Percentiles rank a stretch among this genome's conserved stretches.
These are phyloP conservation scores for Cyrtonyx montezumae DNA, from an alignment of 2,113 vertebrate species.

Conservation along the genomic window DNA sequence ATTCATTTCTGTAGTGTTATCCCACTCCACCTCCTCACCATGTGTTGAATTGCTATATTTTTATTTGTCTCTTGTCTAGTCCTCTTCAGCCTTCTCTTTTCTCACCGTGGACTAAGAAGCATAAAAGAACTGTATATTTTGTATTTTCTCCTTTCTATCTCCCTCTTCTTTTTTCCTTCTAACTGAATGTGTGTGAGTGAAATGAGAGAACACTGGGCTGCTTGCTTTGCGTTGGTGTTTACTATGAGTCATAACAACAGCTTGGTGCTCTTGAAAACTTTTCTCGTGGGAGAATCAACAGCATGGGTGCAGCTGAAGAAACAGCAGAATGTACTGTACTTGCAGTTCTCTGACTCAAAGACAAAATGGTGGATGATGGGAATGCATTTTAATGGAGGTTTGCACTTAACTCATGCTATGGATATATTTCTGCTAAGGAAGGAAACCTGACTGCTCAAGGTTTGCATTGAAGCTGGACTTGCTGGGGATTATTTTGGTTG, in stretches of 20 bases:
- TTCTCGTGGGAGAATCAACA: slow-evolving; percentile 67
- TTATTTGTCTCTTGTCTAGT: slow-evolving; percentile 77
- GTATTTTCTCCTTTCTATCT: slow-evolving; percentile 13
- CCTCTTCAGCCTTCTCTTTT: slow-evolving; percentile 72
- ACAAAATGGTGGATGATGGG: slow-evolving; percentile 30
- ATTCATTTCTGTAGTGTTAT: slow-evolving; percentile 78
- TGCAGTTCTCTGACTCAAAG: slow-evolving; percentile 63
- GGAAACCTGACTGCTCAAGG: slow-evolving; percentile 1
- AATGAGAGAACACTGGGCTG: slow-evolving; percentile 60
- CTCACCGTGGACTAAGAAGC: slow-evolving; percentile 51
- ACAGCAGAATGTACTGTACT: slow-evolving; percentile 67
- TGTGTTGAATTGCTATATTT: slow-evolving; percentile 79
- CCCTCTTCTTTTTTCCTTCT: not conserved
- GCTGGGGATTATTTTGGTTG: not conserved
- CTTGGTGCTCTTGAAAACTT: slow-evolving; percentile 73
- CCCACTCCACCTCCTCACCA: slow-evolving; percentile 82
- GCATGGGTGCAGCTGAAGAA: slow-evolving; percentile 61
- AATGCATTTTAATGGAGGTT: slow-evolving; percentile 32
- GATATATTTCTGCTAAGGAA: slow-evolving; percentile 45
- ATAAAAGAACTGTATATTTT: slow-evolving; percentile 54
- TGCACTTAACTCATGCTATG: not conserved
- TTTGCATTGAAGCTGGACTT: slow-evolving; percentile 26
- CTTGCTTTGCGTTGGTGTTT: slow-evolving; percentile 72
- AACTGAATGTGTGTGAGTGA: slow-evolving; percentile 70
- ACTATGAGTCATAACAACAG: slow-evolving; percentile 78